Base-by-base conservation (phyloP, 2,888 invertebrate genomes). In the Tetheella fluctuosa region DNA sequence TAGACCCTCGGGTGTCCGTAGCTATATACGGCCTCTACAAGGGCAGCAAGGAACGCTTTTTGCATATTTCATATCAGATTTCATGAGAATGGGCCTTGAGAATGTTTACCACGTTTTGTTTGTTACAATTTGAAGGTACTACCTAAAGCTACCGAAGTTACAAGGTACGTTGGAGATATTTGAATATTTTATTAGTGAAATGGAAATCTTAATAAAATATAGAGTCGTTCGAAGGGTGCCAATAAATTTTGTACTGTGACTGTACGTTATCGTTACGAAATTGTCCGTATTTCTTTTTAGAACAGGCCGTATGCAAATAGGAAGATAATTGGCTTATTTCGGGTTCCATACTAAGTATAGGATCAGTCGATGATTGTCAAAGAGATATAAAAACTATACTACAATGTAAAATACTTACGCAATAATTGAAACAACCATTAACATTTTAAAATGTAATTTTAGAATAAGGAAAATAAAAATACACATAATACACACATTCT, bases 41-140 rank as follows among this genome's bases (percentile, higher is more conserved):
- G 69, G 70, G 68, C 68, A 69, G 67, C 64, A 65, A 67, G 65
- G 64, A 73, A 75, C 74, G 74, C 67, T 80, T 70, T 81, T 76
- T 83, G 77, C 81, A 83, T 83, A 77, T 81, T 80, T 80, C 73
- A 78, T 81, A 77, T 72, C 73, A 72, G 74, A 76, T 77, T 83
- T 81, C 70, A 70, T 66, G 73, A 70, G 67, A 59, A 60, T 64
- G 64, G 61, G 63, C 68, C 74, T 77, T 73, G 67, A 73, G 73
- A 70, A 65, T 72, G 68, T 73, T 70, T 68, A 62, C 64, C 60
- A 54, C 54, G 62, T 73, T 68, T 54, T 66, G 67, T 74, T 71
- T 71, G 63, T 59, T 62, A 57, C 52, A 65, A 65, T 64, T 64
- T 68, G 39, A 39, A 23, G 23, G 3, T 56, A 37, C 23, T 56